phyloP scores from a whole-genome alignment of 1,140 invertebrate species.

The Acromyrmex charruanus region DNA sequence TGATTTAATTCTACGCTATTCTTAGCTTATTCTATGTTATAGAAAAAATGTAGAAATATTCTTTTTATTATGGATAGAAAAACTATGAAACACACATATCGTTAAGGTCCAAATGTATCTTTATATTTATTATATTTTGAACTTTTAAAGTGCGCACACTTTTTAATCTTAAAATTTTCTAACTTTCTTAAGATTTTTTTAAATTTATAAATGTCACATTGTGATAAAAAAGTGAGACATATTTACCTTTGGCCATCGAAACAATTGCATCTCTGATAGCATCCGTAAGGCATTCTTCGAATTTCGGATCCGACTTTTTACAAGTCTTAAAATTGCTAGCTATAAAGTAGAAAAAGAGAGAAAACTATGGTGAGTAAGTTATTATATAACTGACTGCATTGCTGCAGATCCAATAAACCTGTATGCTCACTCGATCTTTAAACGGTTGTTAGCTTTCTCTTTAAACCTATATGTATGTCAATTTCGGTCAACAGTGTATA shows the following conservation, averaged over 20 bases:
- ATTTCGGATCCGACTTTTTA: conserved; percentile 54
- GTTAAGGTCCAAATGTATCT: background rate
- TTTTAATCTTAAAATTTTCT: background rate
- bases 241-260: conserved; percentile 75
- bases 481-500: background rate
- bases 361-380: conserved; percentile 28
- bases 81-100: background rate
- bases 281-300: conserved; percentile 68
- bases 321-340: conserved; percentile 77
- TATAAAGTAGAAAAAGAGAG: conserved; percentile 53
- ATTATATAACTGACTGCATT: conserved; percentile 65
- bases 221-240: conserved; percentile 3
- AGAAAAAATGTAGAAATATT: conserved; percentile 13
- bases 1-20: background rate
- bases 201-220: background rate
- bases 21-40: background rate
- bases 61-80: background rate
- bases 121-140: background rate
- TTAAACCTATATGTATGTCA: conserved; percentile 22
- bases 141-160: background rate
- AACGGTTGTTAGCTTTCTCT: conserved; percentile 74
- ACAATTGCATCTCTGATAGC: conserved; percentile 64
- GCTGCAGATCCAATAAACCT: conserved; percentile 64
- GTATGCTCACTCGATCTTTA: conserved; percentile 10
- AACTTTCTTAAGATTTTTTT: conserved; percentile 11